These are phyloP conservation scores for Onthophagus sagittarius DNA, from an alignment of 2,888 invertebrate species.

Conservation along the genomic window DNA sequence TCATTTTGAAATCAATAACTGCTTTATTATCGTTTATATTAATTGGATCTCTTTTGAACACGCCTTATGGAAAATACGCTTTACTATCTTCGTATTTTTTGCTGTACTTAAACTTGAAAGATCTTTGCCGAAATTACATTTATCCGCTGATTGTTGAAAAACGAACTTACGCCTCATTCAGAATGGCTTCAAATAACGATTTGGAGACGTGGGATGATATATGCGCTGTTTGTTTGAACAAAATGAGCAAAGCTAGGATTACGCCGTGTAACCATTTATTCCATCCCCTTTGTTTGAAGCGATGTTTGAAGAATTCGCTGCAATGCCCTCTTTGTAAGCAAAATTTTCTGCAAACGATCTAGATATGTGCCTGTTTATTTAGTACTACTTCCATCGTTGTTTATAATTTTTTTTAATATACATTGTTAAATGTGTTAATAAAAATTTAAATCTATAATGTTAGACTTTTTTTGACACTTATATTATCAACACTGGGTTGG, in stretches of 20 bases:
- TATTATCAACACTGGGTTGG: too few relatives aligned
- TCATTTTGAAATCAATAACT: conserved; percentile 57
- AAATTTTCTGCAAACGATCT: conserved; percentile 32
- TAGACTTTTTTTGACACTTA: too few relatives aligned
- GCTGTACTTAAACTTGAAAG: conserved; percentile 43
- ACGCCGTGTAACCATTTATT: conserved; percentile 78
- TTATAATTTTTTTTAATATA: background rate
- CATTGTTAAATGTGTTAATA: too few relatives aligned
- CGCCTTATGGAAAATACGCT: conserved; percentile 34
- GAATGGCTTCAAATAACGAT: conserved; percentile 61
- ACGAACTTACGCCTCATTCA: conserved; percentile 40
- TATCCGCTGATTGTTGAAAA: conserved; percentile 38
- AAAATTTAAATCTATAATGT: too few relatives aligned
- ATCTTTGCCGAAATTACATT: conserved; percentile 41
- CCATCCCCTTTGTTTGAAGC: conserved; percentile 71
- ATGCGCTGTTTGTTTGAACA: conserved; percentile 71
- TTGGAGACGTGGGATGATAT: conserved; percentile 67
- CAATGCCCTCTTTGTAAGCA: conserved; percentile 72
- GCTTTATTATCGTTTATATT: conserved; percentile 39
- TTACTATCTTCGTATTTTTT: conserved; percentile 41
- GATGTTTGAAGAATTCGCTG: conserved; percentile 65
- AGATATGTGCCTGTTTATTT: background rate
- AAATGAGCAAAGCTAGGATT: conserved; percentile 67
- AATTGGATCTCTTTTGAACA: conserved; percentile 27
- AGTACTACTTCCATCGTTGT: background rate